These are phyloP conservation scores for Pterostichus madidus DNA, from an alignment of 2,888 invertebrate species.

Conservation along the genomic window DNA sequence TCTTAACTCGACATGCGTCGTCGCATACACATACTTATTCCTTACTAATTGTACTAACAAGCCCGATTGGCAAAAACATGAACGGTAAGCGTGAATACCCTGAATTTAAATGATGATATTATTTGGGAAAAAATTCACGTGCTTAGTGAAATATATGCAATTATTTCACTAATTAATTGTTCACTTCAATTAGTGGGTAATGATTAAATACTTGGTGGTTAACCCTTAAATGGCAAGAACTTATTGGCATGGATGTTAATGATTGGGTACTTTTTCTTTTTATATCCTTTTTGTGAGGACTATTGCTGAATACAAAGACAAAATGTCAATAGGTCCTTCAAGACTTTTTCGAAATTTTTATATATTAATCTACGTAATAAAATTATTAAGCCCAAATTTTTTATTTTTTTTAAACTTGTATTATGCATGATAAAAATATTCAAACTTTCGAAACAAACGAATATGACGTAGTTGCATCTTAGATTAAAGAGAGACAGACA, in stretches of 20 bases:
- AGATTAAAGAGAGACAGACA: too few species aligned
- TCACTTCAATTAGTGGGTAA: slow-evolving; percentile 55
- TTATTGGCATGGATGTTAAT: slow-evolving; percentile 16
- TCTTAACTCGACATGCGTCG: slow-evolving; percentile 56
- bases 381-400: too few species aligned
- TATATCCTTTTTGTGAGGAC: background rate
- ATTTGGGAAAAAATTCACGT: slow-evolving; percentile 45
- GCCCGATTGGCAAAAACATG: slow-evolving; percentile 32
- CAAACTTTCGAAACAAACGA: too few species aligned
- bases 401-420: too few species aligned
- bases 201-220: slow-evolving; percentile 39
- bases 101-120: slow-evolving; percentile 62
- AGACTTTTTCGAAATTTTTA: background rate
- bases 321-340: too few species aligned
- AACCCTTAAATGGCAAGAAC: slow-evolving; percentile 51
- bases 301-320: slow-evolving; percentile 19
- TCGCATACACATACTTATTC: slow-evolving; percentile 54
- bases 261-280: slow-evolving; percentile 10
- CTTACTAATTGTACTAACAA: slow-evolving; percentile 54
- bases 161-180: slow-evolving; percentile 64
- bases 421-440: too few species aligned
- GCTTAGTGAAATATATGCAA: slow-evolving; percentile 60
- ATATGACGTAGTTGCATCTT: too few species aligned
- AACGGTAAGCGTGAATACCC: background rate
- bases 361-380: too few species aligned